Evolutionary conservation across 2,888 invertebrate species (phyloP), one percentile per base, ranked within the genome.

Genomic region (Himalopsyche anomala): DNA sequence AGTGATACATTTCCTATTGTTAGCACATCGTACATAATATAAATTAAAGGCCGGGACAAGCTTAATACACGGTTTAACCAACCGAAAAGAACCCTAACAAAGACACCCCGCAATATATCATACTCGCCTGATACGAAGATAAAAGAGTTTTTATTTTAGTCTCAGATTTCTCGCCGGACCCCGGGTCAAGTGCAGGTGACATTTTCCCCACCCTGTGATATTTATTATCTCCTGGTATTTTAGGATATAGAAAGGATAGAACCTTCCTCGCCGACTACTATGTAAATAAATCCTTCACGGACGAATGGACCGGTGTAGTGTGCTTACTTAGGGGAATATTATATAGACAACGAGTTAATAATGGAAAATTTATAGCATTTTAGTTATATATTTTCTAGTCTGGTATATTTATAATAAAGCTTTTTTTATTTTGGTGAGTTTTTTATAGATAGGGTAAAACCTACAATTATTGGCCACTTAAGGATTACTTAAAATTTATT

Each of bases 1-100:
- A 62, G 11, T 28, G 28, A 62, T 28, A 62, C 62, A 28, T 28
- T 62, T 11, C 62, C 28, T 62, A 62, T 62, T 62, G 19, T 62
- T 62, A 19, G 62, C 62, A 62, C 62, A 19, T n/a, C 62, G 62
- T 19, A n/a, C 62, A 28, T 62, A 51, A 28, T 62, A 62, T 62
- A 62, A 62, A 62, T 62, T 62, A 62, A 62, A 11, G 62, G 62
- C 19, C 8, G 62, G 62, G n/a, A n/a, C 28, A 62, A 8, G 62
- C 85, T 79, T 85, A 82, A 85, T 81, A 81, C 81, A 80, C 81
- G 85, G 81, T 69, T 81, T 62, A 81, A 81, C 85, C 62, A 40
- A 82, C 82, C 56, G 74, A 82, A 82, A 74, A 79, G 81, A 82
- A 82, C 85, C 79, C 54, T 82, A 82, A 82, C 54, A 85, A 81